Evolutionary conservation across 64 coral and sea anemone species (phyloP).

Genomic region (Stichodactyla helianthus): DNA sequence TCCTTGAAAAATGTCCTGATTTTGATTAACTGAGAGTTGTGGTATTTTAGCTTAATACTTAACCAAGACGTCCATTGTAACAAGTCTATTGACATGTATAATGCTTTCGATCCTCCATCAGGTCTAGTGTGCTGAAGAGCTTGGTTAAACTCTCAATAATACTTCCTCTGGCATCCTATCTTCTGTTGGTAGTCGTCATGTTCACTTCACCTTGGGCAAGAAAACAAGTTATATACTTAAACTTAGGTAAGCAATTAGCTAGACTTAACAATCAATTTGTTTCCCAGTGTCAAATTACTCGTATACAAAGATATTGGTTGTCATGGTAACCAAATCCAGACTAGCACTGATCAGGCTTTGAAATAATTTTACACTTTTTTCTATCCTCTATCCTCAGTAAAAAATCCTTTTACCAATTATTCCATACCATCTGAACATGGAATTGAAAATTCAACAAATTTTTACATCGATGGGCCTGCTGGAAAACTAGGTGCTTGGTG

Average conservation of each 20-base stretch:
- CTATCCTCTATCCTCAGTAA: not conserved
- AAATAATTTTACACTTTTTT: not conserved
- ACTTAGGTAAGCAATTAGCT: constrained; percentile 26
- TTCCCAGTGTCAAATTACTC: no score
- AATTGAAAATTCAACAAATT: constrained; percentile 34
- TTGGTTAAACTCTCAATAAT: not conserved
- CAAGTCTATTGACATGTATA: no score
- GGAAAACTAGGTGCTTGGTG: constrained; percentile 54
- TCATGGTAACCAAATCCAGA: no score
- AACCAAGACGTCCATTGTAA: no score
- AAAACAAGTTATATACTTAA: constrained; percentile 46
- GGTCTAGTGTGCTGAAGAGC: not conserved
- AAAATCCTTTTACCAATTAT: not conserved
- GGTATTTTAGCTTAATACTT: no score
- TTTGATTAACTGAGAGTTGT: no score
- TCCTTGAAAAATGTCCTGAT: no score
- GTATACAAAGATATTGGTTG: not conserved
- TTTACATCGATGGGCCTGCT: constrained; percentile 42
- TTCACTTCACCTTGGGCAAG: constrained; percentile 32
- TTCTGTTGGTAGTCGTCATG: constrained; percentile 30
- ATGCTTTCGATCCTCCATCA: not conserved
- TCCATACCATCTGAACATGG: not conserved
- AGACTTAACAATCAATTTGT: no score
- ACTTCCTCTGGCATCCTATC: not conserved
- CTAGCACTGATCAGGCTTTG: not conserved